Conservation (phyloP, 2,113 vertebrate species). For the Gadus macrocephalus region DNA sequence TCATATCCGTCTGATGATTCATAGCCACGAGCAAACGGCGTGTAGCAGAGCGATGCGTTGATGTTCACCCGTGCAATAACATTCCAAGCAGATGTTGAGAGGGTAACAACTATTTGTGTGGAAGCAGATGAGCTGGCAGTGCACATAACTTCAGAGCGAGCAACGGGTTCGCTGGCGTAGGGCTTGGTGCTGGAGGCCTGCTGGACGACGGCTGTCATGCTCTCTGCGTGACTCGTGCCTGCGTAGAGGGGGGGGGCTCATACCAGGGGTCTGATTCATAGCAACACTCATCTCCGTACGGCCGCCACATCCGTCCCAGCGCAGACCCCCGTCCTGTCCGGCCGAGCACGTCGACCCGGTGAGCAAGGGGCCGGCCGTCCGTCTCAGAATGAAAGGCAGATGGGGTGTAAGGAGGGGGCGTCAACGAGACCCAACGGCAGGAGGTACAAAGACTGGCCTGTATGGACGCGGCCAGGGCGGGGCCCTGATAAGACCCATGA, state of each 20-base stretch:
- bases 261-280: slow-evolving; percentile 23
- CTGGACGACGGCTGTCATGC: background rate
- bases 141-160: no score
- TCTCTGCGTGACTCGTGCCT: background rate
- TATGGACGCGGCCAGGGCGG: no score
- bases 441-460: slow-evolving; percentile 9
- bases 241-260: background rate
- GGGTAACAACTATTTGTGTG: no score
- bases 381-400: slow-evolving; percentile 41
- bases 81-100: no score
- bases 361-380: slow-evolving; percentile 10
- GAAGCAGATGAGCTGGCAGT: no score
- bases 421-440: slow-evolving; percentile 17
- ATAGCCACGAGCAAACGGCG: no score
- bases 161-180: no score
- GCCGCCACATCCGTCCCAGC: slow-evolving; percentile 26
- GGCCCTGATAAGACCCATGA: no score
- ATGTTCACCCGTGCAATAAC: no score
- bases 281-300: slow-evolving; percentile 33
- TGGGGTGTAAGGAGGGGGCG: slow-evolving; percentile 25
- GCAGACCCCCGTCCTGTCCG: slow-evolving; percentile 57
- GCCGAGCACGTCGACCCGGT: slow-evolving; percentile 13
- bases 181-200: background rate
- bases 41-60: no score
- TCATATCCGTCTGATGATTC: no score